Percentiles rank a stretch among this genome's conserved stretches.
These are phyloP conservation scores for Discoglossus pictus DNA, from an alignment of 2,797 vertebrate species.

Conservation along the genomic window DNA sequence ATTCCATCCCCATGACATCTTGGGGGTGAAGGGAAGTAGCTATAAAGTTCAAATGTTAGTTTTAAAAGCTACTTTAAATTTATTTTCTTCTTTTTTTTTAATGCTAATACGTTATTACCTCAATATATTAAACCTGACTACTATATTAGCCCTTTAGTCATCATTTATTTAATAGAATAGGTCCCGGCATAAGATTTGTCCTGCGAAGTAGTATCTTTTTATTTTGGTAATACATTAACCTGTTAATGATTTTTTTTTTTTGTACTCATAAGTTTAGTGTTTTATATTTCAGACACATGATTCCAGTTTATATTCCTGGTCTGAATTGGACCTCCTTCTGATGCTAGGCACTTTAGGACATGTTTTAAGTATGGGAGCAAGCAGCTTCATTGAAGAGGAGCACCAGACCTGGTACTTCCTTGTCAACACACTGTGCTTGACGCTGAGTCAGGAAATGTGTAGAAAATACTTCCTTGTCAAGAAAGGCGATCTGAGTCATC, in stretches of 20 bases:
- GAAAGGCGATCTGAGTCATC: constrained; percentile 34
- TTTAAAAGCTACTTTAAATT: no score
- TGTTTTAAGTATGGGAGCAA: constrained; percentile 85
- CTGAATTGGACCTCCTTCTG: constrained; percentile 84
- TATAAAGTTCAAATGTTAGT: no score
- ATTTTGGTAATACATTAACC: no score
- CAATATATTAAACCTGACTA: no score
- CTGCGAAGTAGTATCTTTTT: not conserved
- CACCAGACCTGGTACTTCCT: constrained; percentile 98
- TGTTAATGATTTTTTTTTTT: no score
- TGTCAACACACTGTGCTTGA: constrained; percentile 86
- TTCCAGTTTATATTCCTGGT: constrained; percentile 68
- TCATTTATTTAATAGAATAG: no score
- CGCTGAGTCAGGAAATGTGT: constrained; percentile 84
- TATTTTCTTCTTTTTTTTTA: no score
- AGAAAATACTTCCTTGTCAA: constrained; percentile 76
- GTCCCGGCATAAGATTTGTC: not conserved
- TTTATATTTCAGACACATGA: constrained; percentile 53
- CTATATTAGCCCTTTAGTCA: no score
- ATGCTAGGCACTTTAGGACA: constrained; percentile 83
- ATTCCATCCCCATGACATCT: no score
- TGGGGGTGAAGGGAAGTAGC: no score
- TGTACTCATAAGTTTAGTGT: no score
- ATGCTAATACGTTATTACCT: no score
- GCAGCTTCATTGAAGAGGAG: constrained; percentile 96